These are phyloP conservation scores for Caenorhabditis uteleia DNA, from an alignment of 2,888 invertebrate genomes.

Conservation along the genomic window DNA sequence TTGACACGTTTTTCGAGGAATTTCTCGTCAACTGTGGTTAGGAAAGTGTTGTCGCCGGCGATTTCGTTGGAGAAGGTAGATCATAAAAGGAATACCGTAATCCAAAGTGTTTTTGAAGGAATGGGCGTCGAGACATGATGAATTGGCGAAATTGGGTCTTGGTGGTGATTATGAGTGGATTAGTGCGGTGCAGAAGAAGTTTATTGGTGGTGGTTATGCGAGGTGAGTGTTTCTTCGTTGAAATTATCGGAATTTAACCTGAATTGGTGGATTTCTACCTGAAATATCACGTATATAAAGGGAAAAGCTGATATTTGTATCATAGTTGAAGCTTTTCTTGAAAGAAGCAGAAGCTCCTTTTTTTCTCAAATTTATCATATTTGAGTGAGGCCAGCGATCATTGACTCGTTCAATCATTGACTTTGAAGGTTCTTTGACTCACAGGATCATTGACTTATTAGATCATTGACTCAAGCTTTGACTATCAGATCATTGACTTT, in stretches of 20 bases:
- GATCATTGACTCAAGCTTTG: too few relatives aligned
- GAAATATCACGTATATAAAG: neutral
- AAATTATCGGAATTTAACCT: conserved; percentile 1
- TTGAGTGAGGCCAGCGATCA: too few relatives aligned
- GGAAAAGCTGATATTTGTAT: too few relatives aligned
- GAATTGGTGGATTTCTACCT: neutral
- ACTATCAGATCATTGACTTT: too few relatives aligned
- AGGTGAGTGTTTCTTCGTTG: conserved; percentile 38
- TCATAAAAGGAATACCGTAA: too few relatives aligned
- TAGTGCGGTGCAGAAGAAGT: conserved; percentile 66
- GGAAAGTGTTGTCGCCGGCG: conserved; percentile 22
- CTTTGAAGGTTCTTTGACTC: too few relatives aligned
- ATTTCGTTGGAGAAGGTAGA: conserved; percentile 44
- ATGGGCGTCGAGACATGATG: conserved; percentile 49
- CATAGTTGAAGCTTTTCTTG: too few relatives aligned
- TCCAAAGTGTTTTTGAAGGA: too few relatives aligned
- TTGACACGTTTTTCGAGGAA: conserved; percentile 3
- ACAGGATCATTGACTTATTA: too few relatives aligned
- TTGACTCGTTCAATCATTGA: too few relatives aligned
- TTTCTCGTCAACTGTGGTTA: conserved; percentile 6
- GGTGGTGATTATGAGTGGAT: conserved; percentile 68
- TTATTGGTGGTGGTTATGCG: conserved; percentile 60
- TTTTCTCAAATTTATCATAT: too few relatives aligned
- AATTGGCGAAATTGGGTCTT: conserved; percentile 49
- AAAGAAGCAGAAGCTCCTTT: too few relatives aligned